Evolutionary conservation across 2,888 invertebrate species (phyloP).

Genomic region (Choristoneura rosaceana): DNA sequence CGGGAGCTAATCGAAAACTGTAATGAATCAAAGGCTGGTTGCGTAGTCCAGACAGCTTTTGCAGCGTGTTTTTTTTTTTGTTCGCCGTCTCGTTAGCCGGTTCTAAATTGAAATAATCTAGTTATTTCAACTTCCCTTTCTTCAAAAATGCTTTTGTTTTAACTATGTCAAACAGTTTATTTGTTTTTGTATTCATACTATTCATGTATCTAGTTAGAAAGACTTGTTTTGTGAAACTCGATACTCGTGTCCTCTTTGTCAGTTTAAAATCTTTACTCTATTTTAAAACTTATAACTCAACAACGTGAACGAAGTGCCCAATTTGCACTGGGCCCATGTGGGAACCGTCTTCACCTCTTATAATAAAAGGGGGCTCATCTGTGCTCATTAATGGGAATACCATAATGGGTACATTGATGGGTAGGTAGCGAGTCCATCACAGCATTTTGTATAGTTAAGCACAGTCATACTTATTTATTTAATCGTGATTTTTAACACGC

Average conservation of each 20-base stretch:
- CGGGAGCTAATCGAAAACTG: constrained; percentile 78
- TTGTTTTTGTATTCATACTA: constrained; percentile 14
- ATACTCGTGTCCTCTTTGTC: not conserved
- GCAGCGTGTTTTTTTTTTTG: constrained; percentile 65
- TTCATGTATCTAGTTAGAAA: constrained; percentile 8
- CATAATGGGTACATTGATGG: not conserved
- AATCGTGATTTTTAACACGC: no score
- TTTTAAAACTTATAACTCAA: not conserved
- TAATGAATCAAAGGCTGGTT: constrained; percentile 83
- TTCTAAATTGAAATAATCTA: constrained; percentile 73
- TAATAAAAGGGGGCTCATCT: not conserved
- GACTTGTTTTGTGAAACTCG: not conserved
- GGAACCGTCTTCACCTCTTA: not conserved
- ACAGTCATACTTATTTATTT: no score
- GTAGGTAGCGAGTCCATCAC: not conserved
- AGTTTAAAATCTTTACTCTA: not conserved
- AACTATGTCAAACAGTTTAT: constrained; percentile 36
- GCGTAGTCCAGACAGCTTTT: constrained; percentile 71
- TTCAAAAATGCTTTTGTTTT: constrained; percentile 43
- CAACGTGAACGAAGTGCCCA: not conserved
- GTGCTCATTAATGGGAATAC: not conserved
- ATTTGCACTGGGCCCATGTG: no score
- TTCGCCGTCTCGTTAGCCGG: constrained; percentile 71
- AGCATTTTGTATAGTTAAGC: no score
- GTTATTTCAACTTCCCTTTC: constrained; percentile 59